Base-by-base conservation (phyloP, 2,888 invertebrate genomes). In the Andrena bicolor region DNA sequence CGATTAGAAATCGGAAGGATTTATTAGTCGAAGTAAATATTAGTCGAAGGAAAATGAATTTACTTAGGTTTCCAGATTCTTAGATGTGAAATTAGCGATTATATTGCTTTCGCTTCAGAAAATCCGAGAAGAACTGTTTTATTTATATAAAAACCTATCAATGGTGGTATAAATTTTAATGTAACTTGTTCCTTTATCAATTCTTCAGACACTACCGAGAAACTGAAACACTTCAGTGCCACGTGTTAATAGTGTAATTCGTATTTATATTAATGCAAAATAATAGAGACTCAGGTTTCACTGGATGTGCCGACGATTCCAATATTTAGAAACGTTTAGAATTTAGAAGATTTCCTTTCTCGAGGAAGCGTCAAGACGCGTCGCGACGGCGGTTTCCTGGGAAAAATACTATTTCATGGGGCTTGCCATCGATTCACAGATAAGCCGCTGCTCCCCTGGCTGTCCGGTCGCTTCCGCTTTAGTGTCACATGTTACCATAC, bases 401-500 rank as follows among this genome's bases (percentile, higher is more conserved):
- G 8, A 51, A 70, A 80, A 70, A 41, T 65, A 69, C 63, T 48
- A 64, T 69, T 49, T 69, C 16, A n/a, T 79, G 28, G 35, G 49
- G 48, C 20, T 53, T 10, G 56, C 8, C 70, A 65, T 78, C 79
- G 79, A 65, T 58, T 10, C 13, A 49, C 23, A 28, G 68, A 68
- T 68, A 68, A 80, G 65, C 58, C 74, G 64, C 30, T 20, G 61
- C 26, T 65, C 61, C 68, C 32, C 35, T 64, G 81, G 69, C 80
- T 73, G 81, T 81, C 73, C 64, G 81, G 32, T 56, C 35, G 48
- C 56, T 75, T 75, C 65, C 53, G 81, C 7, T 30, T 51, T 32
- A 61, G 30, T 56, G 82, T 75, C 75, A 49, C 64, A 2, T 56
- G 81, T 70, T 81, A 69, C 69, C 74, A 53, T 53, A 35, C 53